These are phyloP conservation scores for Centropristis striata DNA, from an alignment of 2,113 vertebrate genomes.

Conservation along the genomic window DNA sequence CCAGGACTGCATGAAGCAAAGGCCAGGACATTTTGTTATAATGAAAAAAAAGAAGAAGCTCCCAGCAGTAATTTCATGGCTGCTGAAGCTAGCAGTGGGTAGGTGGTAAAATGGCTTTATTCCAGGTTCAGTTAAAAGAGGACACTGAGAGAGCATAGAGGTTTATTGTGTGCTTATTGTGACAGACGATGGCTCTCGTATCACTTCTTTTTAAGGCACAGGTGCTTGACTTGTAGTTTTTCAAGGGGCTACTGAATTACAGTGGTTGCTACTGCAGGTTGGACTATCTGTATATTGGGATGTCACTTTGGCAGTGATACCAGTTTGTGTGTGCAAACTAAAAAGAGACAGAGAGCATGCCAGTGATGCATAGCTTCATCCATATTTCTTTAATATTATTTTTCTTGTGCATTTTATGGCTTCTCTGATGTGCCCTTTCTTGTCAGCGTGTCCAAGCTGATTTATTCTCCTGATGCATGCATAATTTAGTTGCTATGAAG, in stretches of 20 bases:
- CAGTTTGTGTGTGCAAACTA: constrained; percentile 56
- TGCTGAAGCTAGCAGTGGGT: constrained; percentile 73
- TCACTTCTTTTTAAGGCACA: constrained; percentile 50
- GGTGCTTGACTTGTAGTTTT: constrained; percentile 60
- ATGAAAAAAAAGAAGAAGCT: constrained; percentile 71
- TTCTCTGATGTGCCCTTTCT: constrained; percentile 80
- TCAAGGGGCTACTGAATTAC: constrained; percentile 50
- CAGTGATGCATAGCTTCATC: constrained; percentile 54
- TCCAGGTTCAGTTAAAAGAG: constrained; percentile 81
- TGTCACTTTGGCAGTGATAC: constrained; percentile 56
- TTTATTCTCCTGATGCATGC: constrained; percentile 83
- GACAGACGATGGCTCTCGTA: constrained; percentile 70
- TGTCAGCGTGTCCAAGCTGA: constrained; percentile 82
- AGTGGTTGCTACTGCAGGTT: constrained; percentile 35
- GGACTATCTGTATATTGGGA: constrained; percentile 48
- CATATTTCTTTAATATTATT: constrained; percentile 75
- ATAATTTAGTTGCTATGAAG: constrained; percentile 84
- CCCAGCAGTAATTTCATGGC: constrained; percentile 85
- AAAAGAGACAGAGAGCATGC: constrained; percentile 37
- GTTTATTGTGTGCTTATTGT: constrained; percentile 79
- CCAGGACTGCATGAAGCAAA: constrained; percentile 67
- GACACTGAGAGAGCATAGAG: constrained; percentile 65
- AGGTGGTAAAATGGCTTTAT: constrained; percentile 81
- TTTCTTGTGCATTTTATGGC: constrained; percentile 70
- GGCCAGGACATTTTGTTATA: constrained; percentile 72